Percentiles rank a stretch among this genome's conserved stretches.
These are phyloP conservation scores for Blastobasis adustella DNA, from an alignment of 2,888 invertebrate genomes.

Conservation along the genomic window DNA sequence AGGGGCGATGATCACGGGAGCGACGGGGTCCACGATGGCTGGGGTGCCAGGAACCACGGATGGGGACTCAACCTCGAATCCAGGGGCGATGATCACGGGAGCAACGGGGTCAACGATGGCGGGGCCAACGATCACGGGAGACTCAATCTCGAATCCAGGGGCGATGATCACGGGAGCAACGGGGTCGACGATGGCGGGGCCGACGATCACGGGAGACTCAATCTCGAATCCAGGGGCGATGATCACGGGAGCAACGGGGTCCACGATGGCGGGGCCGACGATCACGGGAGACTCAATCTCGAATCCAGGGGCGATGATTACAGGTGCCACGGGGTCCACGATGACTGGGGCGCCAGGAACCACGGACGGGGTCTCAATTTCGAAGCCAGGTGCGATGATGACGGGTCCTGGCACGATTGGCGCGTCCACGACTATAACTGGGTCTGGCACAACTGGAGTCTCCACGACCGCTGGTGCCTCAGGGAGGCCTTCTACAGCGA, in stretches of 20 bases:
- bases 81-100: not conserved
- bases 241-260: slow-evolving; percentile 2
- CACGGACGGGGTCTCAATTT: not conserved
- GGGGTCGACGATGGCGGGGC: slow-evolving; percentile 12
- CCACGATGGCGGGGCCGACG: not conserved
- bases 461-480: not conserved
- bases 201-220: not conserved
- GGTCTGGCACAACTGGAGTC: not conserved
- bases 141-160: not conserved
- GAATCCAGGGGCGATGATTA: not conserved
- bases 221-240: no score
- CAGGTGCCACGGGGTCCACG: slow-evolving; percentile 6
- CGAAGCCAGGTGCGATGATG: not conserved
- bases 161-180: slow-evolving; percentile 12
- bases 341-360: not conserved
- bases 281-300: not conserved
- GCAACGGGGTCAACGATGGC: not conserved
- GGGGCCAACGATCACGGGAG: not conserved
- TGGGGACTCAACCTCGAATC: not conserved
- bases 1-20: not conserved
- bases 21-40: no score
- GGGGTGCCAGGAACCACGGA: not conserved
- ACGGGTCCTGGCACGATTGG: slow-evolving; percentile 10
- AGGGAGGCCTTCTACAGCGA: slow-evolving; percentile 1
- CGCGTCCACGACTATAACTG: slow-evolving; percentile 2